These are phyloP conservation scores for Dipodomys ordii DNA, from an alignment of 2,113 vertebrate species.

Conservation along the genomic window DNA sequence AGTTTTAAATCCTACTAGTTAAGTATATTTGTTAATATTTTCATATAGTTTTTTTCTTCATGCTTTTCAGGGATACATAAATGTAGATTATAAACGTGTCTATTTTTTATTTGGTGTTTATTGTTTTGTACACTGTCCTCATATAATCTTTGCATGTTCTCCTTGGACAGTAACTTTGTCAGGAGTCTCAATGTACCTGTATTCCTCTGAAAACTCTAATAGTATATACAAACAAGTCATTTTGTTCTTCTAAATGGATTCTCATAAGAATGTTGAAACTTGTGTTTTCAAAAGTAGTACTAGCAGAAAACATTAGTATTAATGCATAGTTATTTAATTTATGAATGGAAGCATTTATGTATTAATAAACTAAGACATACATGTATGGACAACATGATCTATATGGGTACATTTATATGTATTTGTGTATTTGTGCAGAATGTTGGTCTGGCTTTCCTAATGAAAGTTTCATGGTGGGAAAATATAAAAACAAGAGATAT, in stretches of 20 bases:
- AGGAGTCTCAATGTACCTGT: background rate
- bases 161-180: background rate
- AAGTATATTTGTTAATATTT: background rate
- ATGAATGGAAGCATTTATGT: background rate
- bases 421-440: background rate
- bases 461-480: background rate
- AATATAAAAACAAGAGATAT: background rate
- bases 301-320: background rate
- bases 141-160: background rate
- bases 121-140: background rate
- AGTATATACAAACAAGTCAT: background rate
- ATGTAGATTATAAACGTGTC: background rate
- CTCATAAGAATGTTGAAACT: background rate
- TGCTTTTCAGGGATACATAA: background rate
- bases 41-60: background rate
- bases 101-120: background rate
- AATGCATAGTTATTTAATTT: background rate
- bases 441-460: background rate
- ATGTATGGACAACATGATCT: background rate
- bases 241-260: background rate
- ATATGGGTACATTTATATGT: background rate
- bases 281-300: background rate
- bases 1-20: background rate
- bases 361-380: constrained; percentile 2
- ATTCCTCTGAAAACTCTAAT: constrained; percentile 27